Conservation (phyloP, 2,113 vertebrate genomes). For the Paedocypris sp. region DNA sequence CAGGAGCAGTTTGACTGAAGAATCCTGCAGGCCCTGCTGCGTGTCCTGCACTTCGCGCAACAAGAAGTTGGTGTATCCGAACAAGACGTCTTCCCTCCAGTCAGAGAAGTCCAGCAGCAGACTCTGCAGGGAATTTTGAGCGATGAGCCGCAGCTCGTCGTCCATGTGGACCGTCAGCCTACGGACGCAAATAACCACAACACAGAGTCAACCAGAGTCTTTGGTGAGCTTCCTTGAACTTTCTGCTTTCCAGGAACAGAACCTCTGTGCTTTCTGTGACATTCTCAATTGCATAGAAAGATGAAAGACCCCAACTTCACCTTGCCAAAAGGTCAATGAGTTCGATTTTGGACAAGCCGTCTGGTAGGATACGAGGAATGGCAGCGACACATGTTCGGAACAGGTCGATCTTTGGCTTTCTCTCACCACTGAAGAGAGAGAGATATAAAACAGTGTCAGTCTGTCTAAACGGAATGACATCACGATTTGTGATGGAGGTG, state of each 20-base stretch:
- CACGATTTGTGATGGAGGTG: not conserved
- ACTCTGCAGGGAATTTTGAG: constrained; percentile 94
- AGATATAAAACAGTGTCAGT: not conserved
- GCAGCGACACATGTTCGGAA: constrained; percentile 96
- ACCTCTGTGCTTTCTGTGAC: too few species aligned
- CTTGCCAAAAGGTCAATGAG: constrained; percentile 89
- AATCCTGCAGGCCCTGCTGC: constrained; percentile 86
- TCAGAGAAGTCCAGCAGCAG: constrained; percentile 90
- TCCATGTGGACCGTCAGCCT: constrained; percentile 98
- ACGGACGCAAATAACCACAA: constrained; percentile 8
- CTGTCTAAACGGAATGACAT: not conserved
- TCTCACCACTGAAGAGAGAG: constrained; percentile 71
- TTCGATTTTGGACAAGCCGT: constrained; percentile 95
- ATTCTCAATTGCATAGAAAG: not conserved
- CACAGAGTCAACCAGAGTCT: too few species aligned
- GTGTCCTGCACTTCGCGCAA: constrained; percentile 90
- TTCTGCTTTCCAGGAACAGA: too few species aligned
- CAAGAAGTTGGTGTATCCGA: constrained; percentile 92
- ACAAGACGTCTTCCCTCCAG: constrained; percentile 94
- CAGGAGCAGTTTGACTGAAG: constrained; percentile 87
- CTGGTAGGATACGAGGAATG: constrained; percentile 90
- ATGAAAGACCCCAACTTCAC: constrained; percentile 50
- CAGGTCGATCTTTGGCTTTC: constrained; percentile 96
- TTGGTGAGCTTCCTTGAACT: too few species aligned
- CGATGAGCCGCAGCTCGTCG: constrained; percentile 93